phyloP scores from a whole-genome alignment of 2,113 vertebrate species.

The Apus apus region DNA sequence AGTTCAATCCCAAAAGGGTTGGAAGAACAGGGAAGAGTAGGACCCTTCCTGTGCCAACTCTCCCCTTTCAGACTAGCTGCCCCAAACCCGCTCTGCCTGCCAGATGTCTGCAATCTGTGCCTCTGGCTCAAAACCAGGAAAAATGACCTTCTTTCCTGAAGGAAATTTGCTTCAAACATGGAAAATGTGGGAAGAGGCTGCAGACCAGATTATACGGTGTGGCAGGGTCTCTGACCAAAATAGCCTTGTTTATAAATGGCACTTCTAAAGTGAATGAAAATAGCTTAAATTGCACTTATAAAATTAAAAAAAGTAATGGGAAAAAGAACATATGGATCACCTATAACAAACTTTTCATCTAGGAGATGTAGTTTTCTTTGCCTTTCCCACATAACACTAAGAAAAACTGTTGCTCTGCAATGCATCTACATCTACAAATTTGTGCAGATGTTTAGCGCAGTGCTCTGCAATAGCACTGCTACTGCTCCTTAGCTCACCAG shows the following conservation, averaged over 20 bases:
- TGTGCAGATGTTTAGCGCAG: neutral
- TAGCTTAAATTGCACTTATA: neutral
- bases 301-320: neutral
- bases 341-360: neutral
- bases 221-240: neutral
- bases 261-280: neutral
- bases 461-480: neutral
- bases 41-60: neutral
- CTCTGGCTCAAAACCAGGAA: neutral
- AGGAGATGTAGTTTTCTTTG: neutral
- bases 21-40: neutral
- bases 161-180: neutral
- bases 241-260: neutral
- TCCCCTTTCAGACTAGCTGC: neutral
- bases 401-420: neutral
- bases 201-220: neutral
- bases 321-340: neutral
- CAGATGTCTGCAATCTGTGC: neutral
- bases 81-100: fast-evolving
- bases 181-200: neutral
- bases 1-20: neutral
- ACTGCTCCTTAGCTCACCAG: neutral
- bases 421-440: neutral
- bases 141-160: neutral
- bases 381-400: neutral